These are phyloP conservation scores for Psilanteris sp. DNA, from an alignment of 1,140 invertebrate species.

Conservation along the genomic window DNA sequence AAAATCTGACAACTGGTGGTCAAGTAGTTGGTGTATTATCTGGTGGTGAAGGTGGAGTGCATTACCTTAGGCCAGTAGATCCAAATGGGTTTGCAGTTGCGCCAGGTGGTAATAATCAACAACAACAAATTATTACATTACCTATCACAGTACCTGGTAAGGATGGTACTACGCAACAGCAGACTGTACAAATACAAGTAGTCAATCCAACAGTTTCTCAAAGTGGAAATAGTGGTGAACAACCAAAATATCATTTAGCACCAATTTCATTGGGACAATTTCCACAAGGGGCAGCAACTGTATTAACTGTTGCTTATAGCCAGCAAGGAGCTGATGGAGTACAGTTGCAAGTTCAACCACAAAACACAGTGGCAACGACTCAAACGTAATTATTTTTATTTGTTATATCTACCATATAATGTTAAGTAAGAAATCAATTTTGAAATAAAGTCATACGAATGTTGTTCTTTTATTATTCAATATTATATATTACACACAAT, in stretches of 20 bases:
- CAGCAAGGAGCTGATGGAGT: slow-evolving; percentile 81
- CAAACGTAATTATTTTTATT: slow-evolving; percentile 72
- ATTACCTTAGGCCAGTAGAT: slow-evolving; percentile 86
- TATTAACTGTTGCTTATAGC: slow-evolving; percentile 87
- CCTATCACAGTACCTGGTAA: slow-evolving; percentile 88
- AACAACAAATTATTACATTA: slow-evolving; percentile 85
- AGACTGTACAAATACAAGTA: slow-evolving; percentile 89
- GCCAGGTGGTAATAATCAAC: slow-evolving; percentile 76
- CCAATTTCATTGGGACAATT: slow-evolving; percentile 83
- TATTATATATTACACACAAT: too few relatives aligned
- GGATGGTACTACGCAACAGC: slow-evolving; percentile 85
- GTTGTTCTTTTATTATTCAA: too few relatives aligned
- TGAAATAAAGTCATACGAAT: too few relatives aligned
- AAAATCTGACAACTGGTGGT: slow-evolving; percentile 82
- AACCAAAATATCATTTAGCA: slow-evolving; percentile 85
- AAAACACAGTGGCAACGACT: slow-evolving; percentile 78
- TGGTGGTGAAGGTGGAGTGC: slow-evolving; percentile 85
- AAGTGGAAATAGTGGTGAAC: slow-evolving; percentile 79
- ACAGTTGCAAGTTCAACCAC: slow-evolving; percentile 80
- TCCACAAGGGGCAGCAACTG: slow-evolving; percentile 82
- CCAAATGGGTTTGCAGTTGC: slow-evolving; percentile 81
- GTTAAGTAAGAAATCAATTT: too few relatives aligned
- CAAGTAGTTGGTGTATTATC: slow-evolving; percentile 82
- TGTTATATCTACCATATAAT: too few relatives aligned
- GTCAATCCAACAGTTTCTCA: slow-evolving; percentile 82